phyloP scores from a whole-genome alignment of 2,797 vertebrate species.

The Mormyrus proboscirostris region DNA sequence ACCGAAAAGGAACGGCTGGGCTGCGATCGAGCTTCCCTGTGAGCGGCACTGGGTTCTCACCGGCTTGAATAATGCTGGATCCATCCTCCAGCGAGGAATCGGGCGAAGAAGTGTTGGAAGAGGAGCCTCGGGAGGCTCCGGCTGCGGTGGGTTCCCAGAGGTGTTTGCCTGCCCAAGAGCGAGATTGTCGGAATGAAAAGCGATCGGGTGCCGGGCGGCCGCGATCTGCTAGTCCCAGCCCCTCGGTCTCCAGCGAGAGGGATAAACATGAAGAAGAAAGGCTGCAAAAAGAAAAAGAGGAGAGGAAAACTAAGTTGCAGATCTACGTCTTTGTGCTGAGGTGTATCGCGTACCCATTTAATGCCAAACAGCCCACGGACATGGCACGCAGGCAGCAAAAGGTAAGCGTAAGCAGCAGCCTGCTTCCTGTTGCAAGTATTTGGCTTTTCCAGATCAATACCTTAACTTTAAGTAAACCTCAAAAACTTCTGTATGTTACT shows the following conservation, averaged over 20 bases:
- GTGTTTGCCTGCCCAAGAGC: slow-evolving; percentile 39
- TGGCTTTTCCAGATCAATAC: background rate
- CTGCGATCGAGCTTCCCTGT: background rate
- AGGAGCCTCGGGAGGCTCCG: slow-evolving; percentile 63
- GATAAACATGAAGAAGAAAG: slow-evolving; percentile 59
- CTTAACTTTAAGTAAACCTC: background rate
- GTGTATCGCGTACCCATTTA: slow-evolving; percentile 90
- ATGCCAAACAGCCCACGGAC: slow-evolving; percentile 94
- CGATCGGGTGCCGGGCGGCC: slow-evolving; percentile 44
- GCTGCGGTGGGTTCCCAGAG: slow-evolving; percentile 45
- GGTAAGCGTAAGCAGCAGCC: slow-evolving; percentile 59
- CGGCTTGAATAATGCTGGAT: slow-evolving; percentile 72
- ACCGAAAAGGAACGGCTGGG: slow-evolving; percentile 8
- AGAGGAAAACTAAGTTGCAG: slow-evolving; percentile 76
- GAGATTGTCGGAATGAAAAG: slow-evolving; percentile 44
- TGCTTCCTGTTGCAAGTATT: background rate
- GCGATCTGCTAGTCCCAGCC: slow-evolving; percentile 61
- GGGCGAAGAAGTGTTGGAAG: slow-evolving; percentile 57
- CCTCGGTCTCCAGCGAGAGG: slow-evolving; percentile 57
- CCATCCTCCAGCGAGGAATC: slow-evolving; percentile 94
- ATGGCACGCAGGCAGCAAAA: slow-evolving; percentile 95
- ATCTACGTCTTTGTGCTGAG: slow-evolving; percentile 85
- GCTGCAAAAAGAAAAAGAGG: slow-evolving; percentile 63
- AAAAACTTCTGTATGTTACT: background rate
- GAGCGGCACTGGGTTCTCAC: slow-evolving; percentile 26